A percentile compares a stretch with the other conserved stretches of the same genome.
phyloP scores from a whole-genome alignment of 2,888 invertebrate genomes.

The Monochamus alternatus region DNA sequence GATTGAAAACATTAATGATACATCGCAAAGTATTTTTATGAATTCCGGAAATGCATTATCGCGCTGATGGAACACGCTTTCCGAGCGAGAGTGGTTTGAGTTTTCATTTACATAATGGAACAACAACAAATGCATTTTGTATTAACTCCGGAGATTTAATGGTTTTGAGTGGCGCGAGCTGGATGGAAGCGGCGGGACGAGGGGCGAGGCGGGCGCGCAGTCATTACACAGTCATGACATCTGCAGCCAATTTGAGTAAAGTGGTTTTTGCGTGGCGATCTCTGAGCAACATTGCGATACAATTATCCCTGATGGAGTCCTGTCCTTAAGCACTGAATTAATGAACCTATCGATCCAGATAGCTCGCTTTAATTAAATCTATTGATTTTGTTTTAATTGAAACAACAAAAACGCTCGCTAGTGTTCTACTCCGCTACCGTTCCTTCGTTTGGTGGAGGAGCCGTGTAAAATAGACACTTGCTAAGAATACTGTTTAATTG shows the following conservation, averaged over 20 bases:
- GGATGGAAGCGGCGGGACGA: slow-evolving; percentile 41
- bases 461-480: too few species aligned
- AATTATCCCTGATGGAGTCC: slow-evolving; percentile 51
- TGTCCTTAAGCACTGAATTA: slow-evolving; percentile 50
- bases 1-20: slow-evolving; percentile 48
- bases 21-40: slow-evolving; percentile 58
- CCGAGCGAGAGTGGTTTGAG: slow-evolving; percentile 65
- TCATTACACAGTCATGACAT: slow-evolving; percentile 70
- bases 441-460: too few species aligned
- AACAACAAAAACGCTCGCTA: slow-evolving; percentile 25
- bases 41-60: slow-evolving; percentile 68
- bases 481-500: too few species aligned
- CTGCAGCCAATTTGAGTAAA: slow-evolving; percentile 70
- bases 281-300: slow-evolving; percentile 50
- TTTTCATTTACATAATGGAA: slow-evolving; percentile 73
- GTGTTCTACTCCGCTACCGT: not conserved
- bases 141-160: slow-evolving; percentile 72
- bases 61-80: slow-evolving; percentile 66
- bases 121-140: slow-evolving; percentile 73
- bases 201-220: slow-evolving; percentile 52
- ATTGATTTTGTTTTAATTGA: slow-evolving; percentile 44
- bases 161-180: slow-evolving; percentile 64
- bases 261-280: slow-evolving; percentile 68
- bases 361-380: slow-evolving; percentile 43
- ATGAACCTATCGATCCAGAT: slow-evolving; percentile 50